Percentiles rank a stretch among this genome's conserved stretches.
phyloP scores from a whole-genome alignment of 2,888 invertebrate species.

The Stenichneumon culpator region DNA sequence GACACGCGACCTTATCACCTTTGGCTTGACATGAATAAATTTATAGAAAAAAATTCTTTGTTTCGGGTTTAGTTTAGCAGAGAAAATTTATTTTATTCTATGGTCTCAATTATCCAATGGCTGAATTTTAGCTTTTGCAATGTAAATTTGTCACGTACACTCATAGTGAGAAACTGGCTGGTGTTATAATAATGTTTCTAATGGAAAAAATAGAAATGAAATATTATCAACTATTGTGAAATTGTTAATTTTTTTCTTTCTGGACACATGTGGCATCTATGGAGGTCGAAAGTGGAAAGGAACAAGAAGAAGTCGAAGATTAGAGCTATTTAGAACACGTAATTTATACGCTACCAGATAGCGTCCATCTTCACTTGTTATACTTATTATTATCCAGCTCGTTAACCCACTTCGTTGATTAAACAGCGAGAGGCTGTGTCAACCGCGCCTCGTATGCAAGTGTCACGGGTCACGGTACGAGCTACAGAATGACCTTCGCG shows the following conservation, averaged over 20 bases:
- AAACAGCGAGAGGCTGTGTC: slow-evolving; percentile 70
- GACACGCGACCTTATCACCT: neutral
- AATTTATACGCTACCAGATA: neutral
- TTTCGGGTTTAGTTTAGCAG: too few species aligned
- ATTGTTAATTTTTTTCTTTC: too few species aligned
- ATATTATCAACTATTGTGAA: too few species aligned
- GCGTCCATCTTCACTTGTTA: slow-evolving; percentile 2
- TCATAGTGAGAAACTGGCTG: too few species aligned
- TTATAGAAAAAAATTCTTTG: neutral
- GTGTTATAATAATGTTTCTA: too few species aligned
- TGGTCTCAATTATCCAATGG: neutral
- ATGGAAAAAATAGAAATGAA: too few species aligned
- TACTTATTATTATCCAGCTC: slow-evolving; percentile 67
- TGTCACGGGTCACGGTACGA: slow-evolving; percentile 49
- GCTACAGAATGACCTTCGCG: slow-evolving; percentile 77
- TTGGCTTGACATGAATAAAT: neutral
- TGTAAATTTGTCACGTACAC: too few species aligned
- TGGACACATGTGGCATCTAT: neutral
- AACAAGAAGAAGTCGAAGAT: neutral
- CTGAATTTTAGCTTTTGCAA: too few species aligned
- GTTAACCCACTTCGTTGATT: slow-evolving; percentile 79
- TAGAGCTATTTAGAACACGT: slow-evolving; percentile 15
- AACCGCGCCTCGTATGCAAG: slow-evolving; percentile 59
- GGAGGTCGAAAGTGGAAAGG: neutral
- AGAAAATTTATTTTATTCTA: neutral